These are phyloP conservation scores for Nomada goodeniana DNA, from an alignment of 2,888 invertebrate species.

Conservation along the genomic window DNA sequence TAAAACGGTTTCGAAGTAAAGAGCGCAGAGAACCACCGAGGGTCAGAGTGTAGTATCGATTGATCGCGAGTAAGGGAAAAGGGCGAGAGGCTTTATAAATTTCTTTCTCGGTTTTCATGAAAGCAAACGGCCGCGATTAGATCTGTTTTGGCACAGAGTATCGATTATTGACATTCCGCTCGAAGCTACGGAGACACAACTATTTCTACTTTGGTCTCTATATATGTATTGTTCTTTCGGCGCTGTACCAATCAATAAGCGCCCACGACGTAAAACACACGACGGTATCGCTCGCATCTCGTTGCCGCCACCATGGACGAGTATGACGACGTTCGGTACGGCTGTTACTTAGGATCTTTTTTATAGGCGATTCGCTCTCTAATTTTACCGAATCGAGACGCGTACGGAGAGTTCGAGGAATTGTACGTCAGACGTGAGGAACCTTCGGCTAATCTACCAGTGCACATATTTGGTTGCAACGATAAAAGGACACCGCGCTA, in stretches of 20 bases:
- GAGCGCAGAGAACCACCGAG: conserved; percentile 3
- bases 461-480: not conserved
- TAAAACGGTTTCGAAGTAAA: not conserved
- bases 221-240: conserved; percentile 66
- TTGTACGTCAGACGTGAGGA: conserved; percentile 33
- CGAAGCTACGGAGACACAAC: conserved; percentile 46
- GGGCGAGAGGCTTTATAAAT: conserved; percentile 6
- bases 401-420: conserved; percentile 33
- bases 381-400: conserved; percentile 25
- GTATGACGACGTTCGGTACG: not conserved
- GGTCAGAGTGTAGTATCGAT: conserved; percentile 35
- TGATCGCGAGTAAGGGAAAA: conserved; percentile 33
- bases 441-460: not conserved
- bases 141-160: conserved; percentile 47
- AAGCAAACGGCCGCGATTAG: conserved; percentile 27
- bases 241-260: conserved; percentile 68
- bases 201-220: conserved; percentile 46
- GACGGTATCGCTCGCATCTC: conserved; percentile 46
- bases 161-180: conserved; percentile 58
- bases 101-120: conserved; percentile 45
- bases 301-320: conserved; percentile 18
- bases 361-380: conserved; percentile 31
- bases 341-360: conserved; percentile 10
- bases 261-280: conserved; percentile 60
- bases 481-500: conserved; percentile 12